Percentiles rank a stretch among this genome's conserved stretches.
These are phyloP conservation scores for Meloidogyne chitwoodi DNA, from an alignment of 1,140 invertebrate genomes.

Conservation along the genomic window DNA sequence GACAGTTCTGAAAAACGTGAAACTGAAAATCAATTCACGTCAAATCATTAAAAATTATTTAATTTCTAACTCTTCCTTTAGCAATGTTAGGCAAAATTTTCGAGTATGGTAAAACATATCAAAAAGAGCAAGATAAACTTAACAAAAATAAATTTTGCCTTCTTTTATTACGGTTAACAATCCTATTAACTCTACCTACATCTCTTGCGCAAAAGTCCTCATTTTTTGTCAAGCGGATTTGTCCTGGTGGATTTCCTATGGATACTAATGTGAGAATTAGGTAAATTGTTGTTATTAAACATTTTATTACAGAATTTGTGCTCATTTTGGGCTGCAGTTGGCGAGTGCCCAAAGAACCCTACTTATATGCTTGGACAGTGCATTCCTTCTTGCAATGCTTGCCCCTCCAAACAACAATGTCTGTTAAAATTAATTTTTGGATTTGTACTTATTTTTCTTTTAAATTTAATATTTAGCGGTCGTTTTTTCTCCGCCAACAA, in stretches of 20 bases:
- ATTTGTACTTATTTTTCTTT: background rate
- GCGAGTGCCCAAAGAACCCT: constrained; percentile 33
- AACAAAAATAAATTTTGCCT: too few relatives aligned
- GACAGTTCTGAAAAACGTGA: too few relatives aligned
- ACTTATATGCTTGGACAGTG: constrained; percentile 38
- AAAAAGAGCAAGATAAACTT: too few relatives aligned
- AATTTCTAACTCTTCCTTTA: too few relatives aligned
- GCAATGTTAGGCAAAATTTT: too few relatives aligned
- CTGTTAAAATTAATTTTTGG: background rate
- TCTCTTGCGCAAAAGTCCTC: background rate
- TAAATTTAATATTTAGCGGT: background rate
- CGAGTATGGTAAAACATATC: too few relatives aligned
- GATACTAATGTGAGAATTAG: background rate
- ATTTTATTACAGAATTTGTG: constrained; percentile 12
- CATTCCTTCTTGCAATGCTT: constrained; percentile 24
- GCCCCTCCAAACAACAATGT: background rate
- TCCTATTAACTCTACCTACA: background rate
- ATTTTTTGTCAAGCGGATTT: background rate
- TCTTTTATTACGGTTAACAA: constrained; percentile 5
- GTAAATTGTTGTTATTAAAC: background rate
- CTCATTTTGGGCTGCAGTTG: constrained; percentile 25
- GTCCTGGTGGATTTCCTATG: constrained; percentile 14
- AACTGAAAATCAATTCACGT: too few relatives aligned
- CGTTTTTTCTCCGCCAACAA: background rate
- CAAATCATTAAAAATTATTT: too few relatives aligned